Conservation (phyloP, 2,113 vertebrate genomes). For the Pycnonotus jocosus region DNA sequence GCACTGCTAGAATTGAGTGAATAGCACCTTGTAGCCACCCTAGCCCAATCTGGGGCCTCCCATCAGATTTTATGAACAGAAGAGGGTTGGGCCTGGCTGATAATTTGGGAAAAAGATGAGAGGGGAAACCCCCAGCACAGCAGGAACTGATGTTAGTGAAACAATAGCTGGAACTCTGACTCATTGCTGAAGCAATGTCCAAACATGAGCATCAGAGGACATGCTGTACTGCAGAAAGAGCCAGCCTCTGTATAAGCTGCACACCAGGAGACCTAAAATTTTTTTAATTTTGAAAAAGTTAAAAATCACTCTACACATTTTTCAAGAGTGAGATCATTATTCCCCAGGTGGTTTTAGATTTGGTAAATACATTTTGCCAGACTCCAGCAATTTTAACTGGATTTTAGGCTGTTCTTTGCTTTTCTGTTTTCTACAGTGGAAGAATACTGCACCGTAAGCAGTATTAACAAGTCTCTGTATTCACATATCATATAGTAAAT, state of each 20-base stretch:
- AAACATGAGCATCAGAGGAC: slow-evolving; percentile 32
- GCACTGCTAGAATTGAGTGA: not conserved
- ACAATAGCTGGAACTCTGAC: slow-evolving; percentile 57
- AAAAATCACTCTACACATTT: not conserved
- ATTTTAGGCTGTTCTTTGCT: not conserved
- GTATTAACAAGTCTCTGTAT: not conserved
- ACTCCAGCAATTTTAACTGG: not conserved
- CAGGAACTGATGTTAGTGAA: slow-evolving; percentile 6
- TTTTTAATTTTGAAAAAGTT: not conserved
- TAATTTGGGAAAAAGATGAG: slow-evolving; percentile 22
- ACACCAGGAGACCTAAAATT: not conserved
- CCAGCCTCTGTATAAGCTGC: not conserved
- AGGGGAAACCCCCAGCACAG: slow-evolving; percentile 8
- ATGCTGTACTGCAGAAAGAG: not conserved
- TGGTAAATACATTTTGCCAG: not conserved
- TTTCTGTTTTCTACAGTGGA: not conserved
- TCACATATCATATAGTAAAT: not conserved
- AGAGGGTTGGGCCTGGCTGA: not conserved
- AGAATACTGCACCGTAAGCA: not conserved
- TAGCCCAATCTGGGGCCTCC: not conserved
- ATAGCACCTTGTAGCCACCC: not conserved
- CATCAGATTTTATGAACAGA: not conserved
- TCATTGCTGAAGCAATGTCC: slow-evolving; percentile 11
- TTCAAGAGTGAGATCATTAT: not conserved
- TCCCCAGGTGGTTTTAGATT: not conserved